These are phyloP conservation scores for Harpagifer antarcticus DNA, from an alignment of 2,797 vertebrate genomes.

Conservation along the genomic window DNA sequence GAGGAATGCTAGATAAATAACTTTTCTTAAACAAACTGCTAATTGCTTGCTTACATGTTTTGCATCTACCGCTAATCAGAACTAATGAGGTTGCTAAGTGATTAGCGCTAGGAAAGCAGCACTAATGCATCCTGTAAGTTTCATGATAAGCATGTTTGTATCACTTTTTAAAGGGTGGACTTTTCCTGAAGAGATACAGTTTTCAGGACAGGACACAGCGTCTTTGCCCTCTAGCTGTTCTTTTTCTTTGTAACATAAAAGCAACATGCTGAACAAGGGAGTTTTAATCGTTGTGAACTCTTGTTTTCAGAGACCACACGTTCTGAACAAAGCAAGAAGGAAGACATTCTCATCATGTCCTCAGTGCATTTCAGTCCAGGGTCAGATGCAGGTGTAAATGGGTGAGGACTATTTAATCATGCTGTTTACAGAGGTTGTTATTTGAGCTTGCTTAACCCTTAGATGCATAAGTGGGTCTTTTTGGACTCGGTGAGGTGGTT, in stretches of 20 bases:
- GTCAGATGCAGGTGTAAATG: constrained; percentile 79
- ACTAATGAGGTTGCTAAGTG: not conserved
- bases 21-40: not conserved
- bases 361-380: constrained; percentile 86
- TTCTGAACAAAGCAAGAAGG: constrained; percentile 45
- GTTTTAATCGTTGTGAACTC: not conserved
- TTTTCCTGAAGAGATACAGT: not conserved
- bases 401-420: constrained; percentile 78
- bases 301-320: constrained; percentile 39
- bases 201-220: not conserved
- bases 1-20: not conserved
- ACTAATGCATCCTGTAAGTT: not conserved
- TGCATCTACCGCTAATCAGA: not conserved
- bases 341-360: constrained; percentile 80
- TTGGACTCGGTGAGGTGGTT: too few relatives aligned
- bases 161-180: not conserved
- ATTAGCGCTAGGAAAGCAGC: not conserved
- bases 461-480: too few relatives aligned
- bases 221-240: not conserved
- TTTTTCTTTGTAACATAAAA: not conserved
- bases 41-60: not conserved
- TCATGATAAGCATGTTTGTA: not conserved
- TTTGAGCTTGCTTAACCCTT: not conserved
- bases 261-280: not conserved
- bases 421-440: not conserved